Conservation (phyloP, 2,113 vertebrate species). For the Pterocles burchelli region DNA sequence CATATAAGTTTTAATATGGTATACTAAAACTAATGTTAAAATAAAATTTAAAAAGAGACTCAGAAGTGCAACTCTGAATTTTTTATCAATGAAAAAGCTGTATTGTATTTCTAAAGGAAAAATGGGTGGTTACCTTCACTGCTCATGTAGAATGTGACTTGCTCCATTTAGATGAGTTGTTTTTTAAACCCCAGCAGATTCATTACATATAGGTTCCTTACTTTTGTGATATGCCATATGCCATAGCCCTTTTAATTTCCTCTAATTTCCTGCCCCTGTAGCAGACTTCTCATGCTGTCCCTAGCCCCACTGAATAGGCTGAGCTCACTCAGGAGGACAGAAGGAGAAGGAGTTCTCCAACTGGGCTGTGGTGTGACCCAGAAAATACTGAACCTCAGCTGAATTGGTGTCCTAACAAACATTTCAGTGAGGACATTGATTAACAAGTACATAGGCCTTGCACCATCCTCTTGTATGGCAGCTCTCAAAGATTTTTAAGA, state of each 20-base stretch:
- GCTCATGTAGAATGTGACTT: not conserved
- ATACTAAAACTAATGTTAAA: not conserved
- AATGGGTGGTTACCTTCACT: not conserved
- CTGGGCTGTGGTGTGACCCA: not conserved
- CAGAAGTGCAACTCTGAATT: not conserved
- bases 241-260: not conserved
- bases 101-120: not conserved
- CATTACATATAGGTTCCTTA: not conserved
- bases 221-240: not conserved
- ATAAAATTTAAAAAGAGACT: not conserved
- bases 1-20: not conserved
- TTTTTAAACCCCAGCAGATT: not conserved
- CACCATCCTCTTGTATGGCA: accelerated
- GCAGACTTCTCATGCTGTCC: not conserved
- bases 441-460: not conserved
- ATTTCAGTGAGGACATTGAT: not conserved
- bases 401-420: not conserved
- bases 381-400: not conserved
- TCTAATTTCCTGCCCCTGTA: not conserved
- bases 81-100: not conserved
- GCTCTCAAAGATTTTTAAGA: not conserved
- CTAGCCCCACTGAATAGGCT: not conserved
- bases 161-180: not conserved
- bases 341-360: not conserved
- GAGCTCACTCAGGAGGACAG: not conserved